Evolutionary conservation across 2,113 vertebrate species (phyloP).

Genomic region (Herpailurus yagouaroundi): DNA sequence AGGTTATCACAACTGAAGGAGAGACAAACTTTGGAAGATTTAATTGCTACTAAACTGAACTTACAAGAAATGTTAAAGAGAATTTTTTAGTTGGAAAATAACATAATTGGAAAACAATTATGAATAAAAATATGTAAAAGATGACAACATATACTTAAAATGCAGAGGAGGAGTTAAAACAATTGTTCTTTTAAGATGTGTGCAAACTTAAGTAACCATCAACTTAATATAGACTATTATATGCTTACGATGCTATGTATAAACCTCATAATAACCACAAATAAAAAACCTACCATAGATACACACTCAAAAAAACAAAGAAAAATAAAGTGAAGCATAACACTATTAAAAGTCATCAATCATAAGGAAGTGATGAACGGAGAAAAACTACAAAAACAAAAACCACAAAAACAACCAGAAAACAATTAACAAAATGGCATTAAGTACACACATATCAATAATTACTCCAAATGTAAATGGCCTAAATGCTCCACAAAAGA

Average conservation of each 20-base stretch:
- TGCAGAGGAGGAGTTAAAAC: neutral
- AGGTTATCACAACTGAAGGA: neutral
- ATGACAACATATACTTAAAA: neutral
- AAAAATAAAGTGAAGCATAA: neutral
- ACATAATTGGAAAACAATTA: neutral
- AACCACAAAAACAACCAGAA: neutral
- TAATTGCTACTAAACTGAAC: neutral
- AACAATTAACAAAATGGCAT: neutral
- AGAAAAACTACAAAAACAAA: neutral
- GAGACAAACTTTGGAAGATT: neutral
- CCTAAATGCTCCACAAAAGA: neutral
- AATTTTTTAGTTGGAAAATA: neutral
- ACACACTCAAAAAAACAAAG: neutral
- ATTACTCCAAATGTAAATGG: neutral
- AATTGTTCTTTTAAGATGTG: neutral
- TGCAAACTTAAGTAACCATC: neutral
- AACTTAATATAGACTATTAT: neutral
- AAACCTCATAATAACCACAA: neutral
- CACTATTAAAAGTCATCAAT: neutral
- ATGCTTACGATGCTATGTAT: neutral
- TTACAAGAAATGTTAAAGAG: neutral
- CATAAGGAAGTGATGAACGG: neutral
- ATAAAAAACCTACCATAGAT: neutral
- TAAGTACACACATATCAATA: neutral
- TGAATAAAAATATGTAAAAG: neutral